Evolutionary conservation across 2,113 vertebrate genomes (phyloP).

Genomic region (Alces alces): DNA sequence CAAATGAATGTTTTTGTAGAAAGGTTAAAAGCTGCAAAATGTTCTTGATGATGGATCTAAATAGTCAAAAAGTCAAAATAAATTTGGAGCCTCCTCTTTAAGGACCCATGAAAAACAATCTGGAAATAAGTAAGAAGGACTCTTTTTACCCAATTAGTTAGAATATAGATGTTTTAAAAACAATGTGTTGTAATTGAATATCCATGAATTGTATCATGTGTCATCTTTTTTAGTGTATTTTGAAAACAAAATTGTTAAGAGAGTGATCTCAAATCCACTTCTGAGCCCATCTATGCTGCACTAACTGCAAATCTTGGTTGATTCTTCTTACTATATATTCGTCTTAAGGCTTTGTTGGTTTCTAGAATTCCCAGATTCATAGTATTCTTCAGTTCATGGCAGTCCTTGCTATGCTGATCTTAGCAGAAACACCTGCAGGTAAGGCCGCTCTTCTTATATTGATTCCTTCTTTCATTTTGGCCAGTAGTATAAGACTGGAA

Average conservation of each 20-base stretch:
- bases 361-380: not conserved
- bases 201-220: not conserved
- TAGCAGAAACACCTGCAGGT: not conserved
- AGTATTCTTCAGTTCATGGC: not conserved
- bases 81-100: not conserved
- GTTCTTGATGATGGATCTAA: not conserved
- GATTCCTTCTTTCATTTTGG: not conserved
- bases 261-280: not conserved
- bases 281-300: not conserved
- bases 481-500: not conserved
- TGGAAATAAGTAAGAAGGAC: not conserved
- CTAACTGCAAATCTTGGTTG: not conserved
- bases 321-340: not conserved
- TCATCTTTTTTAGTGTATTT: not conserved
- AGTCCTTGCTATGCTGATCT: not conserved
- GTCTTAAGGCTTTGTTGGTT: not conserved
- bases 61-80: slow-evolving; percentile 30
- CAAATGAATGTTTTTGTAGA: slow-evolving; percentile 41
- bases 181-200: not conserved
- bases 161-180: not conserved
- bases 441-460: not conserved
- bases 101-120: not conserved
- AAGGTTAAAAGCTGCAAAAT: slow-evolving; percentile 41
- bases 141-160: not conserved
- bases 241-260: not conserved